Conservation (phyloP, 37 sponge, comb jelly and placozoan species). For the Amphimedon queenslandica region DNA sequence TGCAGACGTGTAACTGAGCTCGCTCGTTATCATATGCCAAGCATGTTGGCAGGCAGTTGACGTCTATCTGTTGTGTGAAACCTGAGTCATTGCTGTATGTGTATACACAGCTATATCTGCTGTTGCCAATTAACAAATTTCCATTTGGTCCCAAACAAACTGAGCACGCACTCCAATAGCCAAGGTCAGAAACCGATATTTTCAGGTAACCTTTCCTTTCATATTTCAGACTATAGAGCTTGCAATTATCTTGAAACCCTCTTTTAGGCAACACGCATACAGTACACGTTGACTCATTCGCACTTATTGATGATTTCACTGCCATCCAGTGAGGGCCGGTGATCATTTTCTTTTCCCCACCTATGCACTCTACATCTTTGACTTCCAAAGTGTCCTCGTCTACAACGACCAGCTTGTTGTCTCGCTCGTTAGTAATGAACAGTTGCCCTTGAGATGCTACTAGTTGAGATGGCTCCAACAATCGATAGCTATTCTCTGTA, state of each 20-base stretch:
- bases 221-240: too few species aligned
- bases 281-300: too few species aligned
- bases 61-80: not conserved
- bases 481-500: too few species aligned
- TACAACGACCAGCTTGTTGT: not conserved
- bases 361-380: too few species aligned
- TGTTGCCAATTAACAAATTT: not conserved
- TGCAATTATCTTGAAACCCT: not conserved
- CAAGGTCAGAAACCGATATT: not conserved
- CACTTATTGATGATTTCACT: too few species aligned
- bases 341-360: too few species aligned
- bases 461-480: not conserved
- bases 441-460: not conserved
- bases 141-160: not conserved
- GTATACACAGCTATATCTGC: not conserved
- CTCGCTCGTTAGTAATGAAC: not conserved
- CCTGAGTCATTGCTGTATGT: not conserved
- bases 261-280: not conserved
- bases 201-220: too few species aligned
- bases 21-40: not conserved
- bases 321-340: too few species aligned
- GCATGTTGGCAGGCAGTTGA: not conserved
- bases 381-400: not conserved
- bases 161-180: not conserved
- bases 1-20: not conserved